Conservation (phyloP, 2,888 invertebrate genomes). For the Microctonus aethiopoides region DNA sequence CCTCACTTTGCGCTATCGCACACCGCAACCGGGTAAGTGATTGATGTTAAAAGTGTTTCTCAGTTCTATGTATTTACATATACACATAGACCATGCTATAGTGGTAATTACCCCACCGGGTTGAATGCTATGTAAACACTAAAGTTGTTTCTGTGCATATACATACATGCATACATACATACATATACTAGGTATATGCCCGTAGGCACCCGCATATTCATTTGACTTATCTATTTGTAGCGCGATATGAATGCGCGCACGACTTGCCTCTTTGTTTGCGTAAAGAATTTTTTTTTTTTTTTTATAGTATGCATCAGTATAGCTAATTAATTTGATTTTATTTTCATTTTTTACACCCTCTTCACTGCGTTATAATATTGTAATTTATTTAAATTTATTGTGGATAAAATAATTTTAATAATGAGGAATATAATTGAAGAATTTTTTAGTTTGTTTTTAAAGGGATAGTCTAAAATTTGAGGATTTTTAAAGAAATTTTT, state of each 20-base stretch:
- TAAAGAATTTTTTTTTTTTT: background rate
- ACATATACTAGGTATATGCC: background rate
- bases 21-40: slow-evolving; percentile 37
- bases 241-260: slow-evolving; percentile 2
- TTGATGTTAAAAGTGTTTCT: slow-evolving; percentile 49
- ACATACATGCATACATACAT: no score
- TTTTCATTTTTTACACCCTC: no score
- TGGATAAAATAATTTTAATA: no score
- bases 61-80: background rate
- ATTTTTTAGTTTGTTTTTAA: no score
- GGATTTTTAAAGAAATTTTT: no score
- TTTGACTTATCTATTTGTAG: slow-evolving; percentile 25
- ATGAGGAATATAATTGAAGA: no score
- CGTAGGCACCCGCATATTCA: slow-evolving; percentile 26
- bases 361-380: no score
- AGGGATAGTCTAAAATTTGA: no score
- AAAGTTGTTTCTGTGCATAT: slow-evolving; percentile 23
- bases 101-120: slow-evolving; percentile 45
- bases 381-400: no score
- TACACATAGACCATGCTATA: slow-evolving; percentile 28
- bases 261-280: background rate
- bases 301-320: no score
- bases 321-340: no score
- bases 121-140: slow-evolving; percentile 49
- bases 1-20: slow-evolving; percentile 43